These are phyloP conservation scores for Sinella curviseta DNA, from an alignment of 1,140 invertebrate genomes.

Conservation along the genomic window DNA sequence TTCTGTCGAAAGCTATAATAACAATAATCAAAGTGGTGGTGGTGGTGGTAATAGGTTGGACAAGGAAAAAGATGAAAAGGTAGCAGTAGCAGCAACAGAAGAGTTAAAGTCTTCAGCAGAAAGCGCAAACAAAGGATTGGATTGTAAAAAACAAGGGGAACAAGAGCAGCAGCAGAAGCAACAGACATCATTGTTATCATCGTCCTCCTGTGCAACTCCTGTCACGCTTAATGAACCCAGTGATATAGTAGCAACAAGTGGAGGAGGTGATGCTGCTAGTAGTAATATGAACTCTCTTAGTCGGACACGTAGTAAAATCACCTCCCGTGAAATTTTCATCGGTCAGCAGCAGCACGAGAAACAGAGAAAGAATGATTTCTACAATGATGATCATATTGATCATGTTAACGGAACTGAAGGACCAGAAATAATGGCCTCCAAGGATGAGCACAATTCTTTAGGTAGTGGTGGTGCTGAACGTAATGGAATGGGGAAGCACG, in stretches of 20 bases:
- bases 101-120: background rate
- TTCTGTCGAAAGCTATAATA: conserved; percentile 8
- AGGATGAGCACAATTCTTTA: background rate
- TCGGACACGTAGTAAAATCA: background rate
- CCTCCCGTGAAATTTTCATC: conserved; percentile 1
- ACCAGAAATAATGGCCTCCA: conserved; percentile 22
- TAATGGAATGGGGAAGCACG: conserved; percentile 11
- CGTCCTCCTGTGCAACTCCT: background rate
- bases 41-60: background rate
- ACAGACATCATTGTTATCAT: no score
- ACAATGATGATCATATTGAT: background rate
- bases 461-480: background rate
- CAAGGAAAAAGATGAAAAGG: background rate
- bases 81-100: background rate
- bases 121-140: background rate
- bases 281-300: background rate
- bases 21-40: background rate
- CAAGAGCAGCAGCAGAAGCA: background rate
- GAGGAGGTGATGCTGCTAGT: background rate
- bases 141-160: background rate
- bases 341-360: background rate
- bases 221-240: background rate
- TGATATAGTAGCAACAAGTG: background rate
- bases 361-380: background rate
- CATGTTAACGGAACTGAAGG: background rate